Evolutionary conservation across 37 sponge, comb jelly and placozoan species (phyloP), one percentile per base, ranked within the genome.

Genomic region (Spongilla lacustris): DNA sequence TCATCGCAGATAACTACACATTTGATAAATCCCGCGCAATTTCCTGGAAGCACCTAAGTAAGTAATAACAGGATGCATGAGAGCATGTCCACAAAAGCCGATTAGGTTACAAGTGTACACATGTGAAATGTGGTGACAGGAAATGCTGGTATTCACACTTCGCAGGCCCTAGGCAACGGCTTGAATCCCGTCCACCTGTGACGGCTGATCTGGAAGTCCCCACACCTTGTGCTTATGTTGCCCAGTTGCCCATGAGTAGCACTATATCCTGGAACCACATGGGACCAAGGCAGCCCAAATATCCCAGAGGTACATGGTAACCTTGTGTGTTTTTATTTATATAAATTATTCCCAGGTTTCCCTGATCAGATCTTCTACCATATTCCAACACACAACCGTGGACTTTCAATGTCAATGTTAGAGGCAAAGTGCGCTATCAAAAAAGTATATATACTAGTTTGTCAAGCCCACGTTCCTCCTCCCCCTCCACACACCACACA

Each of bases 191-290:
- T 0, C 85, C 89, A 3, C 93, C 93, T 1, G 4, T 88, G 32
- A 49, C 2, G 25, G 10, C 14, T 31, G 85, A 84, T 29, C 85
- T 87, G 2, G 48, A 37, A 26, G 81, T 81, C 27, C 93, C 93
- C 73, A 85, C 81, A 30, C 93, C 93, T 4, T 85, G 80, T 35
- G 76, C 82, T n/a, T 93, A 93, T 14, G 58, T 58, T 41, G 41
- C 6, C 41, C 41, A 41, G 41, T 9, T 6, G 58, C 21, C 58
- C 58, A 58, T 13, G 58, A 17, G 14, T 58, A 14, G 11, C 58
- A 58, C 21, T 58, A 1, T 58, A 17, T 58, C 58, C 58, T 58
- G 19, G 19, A 58, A 58, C 58, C 58, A 17, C 21, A 17, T 19
- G 21, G 58, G 58, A 58, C 19, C 58, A 58, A 58, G 58, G 58